Base-by-base conservation (phyloP, 2,113 vertebrate genomes). In the Tetraodon nigroviridis region DNA sequence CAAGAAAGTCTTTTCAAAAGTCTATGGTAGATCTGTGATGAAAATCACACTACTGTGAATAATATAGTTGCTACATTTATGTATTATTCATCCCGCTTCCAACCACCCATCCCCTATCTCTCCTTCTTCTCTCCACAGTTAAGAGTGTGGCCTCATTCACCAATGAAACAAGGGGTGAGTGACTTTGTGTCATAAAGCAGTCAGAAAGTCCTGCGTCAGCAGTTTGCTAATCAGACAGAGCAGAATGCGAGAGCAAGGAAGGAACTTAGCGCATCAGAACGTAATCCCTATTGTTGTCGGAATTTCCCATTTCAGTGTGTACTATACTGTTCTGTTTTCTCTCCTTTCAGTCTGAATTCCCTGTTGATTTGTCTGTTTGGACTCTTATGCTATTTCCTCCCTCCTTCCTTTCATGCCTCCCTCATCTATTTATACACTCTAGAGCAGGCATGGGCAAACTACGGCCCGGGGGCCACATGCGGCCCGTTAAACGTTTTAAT, bases 281-380 rank as follows among this genome's bases (percentile, higher is more conserved):
- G 44, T 87, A 85, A 86, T 88, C 84, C 81, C 67, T 58, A 79
- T 83, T 89, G 84, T 83, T 80, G 62, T 55, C 40, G 55, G 51
- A 71, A 44, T 64, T 75, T 76, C 77, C 56, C 15, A 45, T 67
- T 69, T 62, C 47, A 52, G 51, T 16, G 4, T 41, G 51, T 52
- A 41, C 45, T 64, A 29, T 20, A 51, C 68, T 64, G 58, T 75
- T 58, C 59, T 71, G 56, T 73, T 82, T 70, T 61, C 20, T 51
- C 21, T 56, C 27, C 41, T 58, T 21, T 44, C 51, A 15, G 29
- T 19, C 57, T 73, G 32, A 37, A 52, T 41, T 56, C 63, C 20
- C 20, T 55, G 47, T 58, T 44, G 17, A 65, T 37, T 18, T 21
- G 37, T 19, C 6, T 61, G 21, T 55, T 60, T 58, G 59, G 37